A percentile compares a stretch with the other conserved stretches of the same genome.
Evolutionary conservation across 2,888 invertebrate genomes (phyloP).

Genomic region (Chymomyza procnemis): DNA sequence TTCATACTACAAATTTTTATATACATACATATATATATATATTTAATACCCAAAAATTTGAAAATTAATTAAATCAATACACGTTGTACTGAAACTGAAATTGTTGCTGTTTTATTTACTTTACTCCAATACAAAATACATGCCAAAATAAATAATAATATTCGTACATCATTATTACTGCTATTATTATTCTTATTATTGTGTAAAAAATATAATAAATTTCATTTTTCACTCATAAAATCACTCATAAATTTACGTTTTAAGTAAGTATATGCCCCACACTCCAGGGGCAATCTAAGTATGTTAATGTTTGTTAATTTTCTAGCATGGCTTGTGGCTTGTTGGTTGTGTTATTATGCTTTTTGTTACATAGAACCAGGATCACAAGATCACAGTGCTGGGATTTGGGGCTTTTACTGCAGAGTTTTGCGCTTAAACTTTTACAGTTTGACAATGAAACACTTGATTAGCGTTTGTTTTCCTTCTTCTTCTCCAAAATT

Average conservation of each 20-base stretch:
- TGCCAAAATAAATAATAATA: not conserved
- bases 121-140: conserved; percentile 35
- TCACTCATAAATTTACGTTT: conserved; percentile 9
- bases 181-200: too few species aligned
- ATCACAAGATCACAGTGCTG: not conserved
- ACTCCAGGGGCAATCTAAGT: not conserved
- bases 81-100: conserved; percentile 49
- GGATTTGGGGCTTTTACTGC: not conserved
- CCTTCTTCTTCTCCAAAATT: conserved; percentile 42
- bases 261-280: conserved; percentile 38
- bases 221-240: not conserved
- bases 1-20: conserved; percentile 10
- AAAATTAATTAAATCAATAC: conserved; percentile 66
- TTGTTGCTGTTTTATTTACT: conserved; percentile 64
- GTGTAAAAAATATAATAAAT: not conserved
- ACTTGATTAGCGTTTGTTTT: conserved; percentile 36
- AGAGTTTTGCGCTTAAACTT: not conserved
- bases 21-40: too few species aligned
- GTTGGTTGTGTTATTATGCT: conserved; percentile 43
- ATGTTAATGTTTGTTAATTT: conserved; percentile 13
- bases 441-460: conserved; percentile 9
- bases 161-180: not conserved
- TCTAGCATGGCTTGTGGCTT: conserved; percentile 68
- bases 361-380: conserved; percentile 53
- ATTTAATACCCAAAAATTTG: conserved; percentile 18